Base-by-base conservation (phyloP, 2,888 invertebrate species). In the Toxonevra muliebris region DNA sequence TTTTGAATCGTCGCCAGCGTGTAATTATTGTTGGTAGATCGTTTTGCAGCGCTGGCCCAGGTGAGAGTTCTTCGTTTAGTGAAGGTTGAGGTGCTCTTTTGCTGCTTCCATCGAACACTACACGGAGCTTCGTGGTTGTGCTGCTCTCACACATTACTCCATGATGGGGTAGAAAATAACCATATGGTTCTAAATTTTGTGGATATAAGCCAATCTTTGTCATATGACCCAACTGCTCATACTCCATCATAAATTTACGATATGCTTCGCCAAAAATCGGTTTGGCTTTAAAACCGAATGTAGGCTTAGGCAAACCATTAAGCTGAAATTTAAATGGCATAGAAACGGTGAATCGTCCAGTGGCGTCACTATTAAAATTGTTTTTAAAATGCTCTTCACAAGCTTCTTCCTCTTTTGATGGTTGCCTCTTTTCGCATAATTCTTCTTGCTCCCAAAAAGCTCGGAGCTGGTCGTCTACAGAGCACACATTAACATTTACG, bases 71-170 rank as follows among this genome's bases (percentile, higher is more conserved):
- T 30, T 69, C 53, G 17, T 69, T 71, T 4, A 69, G 54, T n/a
- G 64, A 71, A 30, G 48, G 19, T 1, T 76, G 75, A 11, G 65
- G 40, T 0, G 61, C 62, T 74, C 73, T 0, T 74, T 75, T 2
- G 77, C 75, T 61, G 12, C 53, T 68, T 8, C 75, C 77, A 58
- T 79, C 79, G 57, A 76, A 69, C 5, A 73, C 73, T 11, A 73
- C 69, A 8, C 69, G 40, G n/a, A 64, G 50, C 41, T 71, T 69
- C 17, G 70, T 69, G n/a, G 69, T 70, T 2, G 55, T 11, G 42
- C 68, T 71, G 40, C 48, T 20, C 2, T 58, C 20, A 11, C 61
- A 48, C 54, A 68, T 61, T 40, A 71, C 67, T 1, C 65, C 59
- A 54, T 70, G 65, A 66, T 70, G 71, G 8, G 69, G 66, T 55